A percentile compares a stretch with the other conserved stretches of the same genome.
These are phyloP conservation scores for Dendrocincla tyrannina DNA, from an alignment of 2,797 vertebrate genomes.

Conservation along the genomic window DNA sequence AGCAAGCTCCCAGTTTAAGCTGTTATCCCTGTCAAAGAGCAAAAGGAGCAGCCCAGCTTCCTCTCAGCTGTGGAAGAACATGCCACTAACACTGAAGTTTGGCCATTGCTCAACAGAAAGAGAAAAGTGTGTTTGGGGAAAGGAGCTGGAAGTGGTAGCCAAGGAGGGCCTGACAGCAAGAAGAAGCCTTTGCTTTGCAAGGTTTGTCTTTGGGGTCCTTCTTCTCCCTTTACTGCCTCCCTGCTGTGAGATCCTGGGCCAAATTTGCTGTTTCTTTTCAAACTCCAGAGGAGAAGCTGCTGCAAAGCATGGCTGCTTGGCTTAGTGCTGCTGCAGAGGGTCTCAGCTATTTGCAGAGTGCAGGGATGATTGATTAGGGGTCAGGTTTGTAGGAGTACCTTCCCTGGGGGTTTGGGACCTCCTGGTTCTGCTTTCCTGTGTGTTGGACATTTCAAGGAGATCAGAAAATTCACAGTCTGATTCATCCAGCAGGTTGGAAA, in stretches of 20 bases:
- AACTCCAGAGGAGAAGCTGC: background rate
- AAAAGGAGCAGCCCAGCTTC: background rate
- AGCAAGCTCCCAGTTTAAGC: slow-evolving; percentile 67
- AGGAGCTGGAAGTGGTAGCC: background rate
- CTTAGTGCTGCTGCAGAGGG: background rate
- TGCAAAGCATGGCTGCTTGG: background rate
- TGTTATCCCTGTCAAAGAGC: slow-evolving; percentile 44
- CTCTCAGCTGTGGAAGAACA: background rate
- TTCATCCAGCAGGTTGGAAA: background rate
- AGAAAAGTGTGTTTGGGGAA: background rate
- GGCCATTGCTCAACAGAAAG: background rate
- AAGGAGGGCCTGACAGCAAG: background rate
- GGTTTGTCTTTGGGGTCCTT: background rate
- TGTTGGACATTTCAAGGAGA: background rate
- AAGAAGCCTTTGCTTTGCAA: background rate
- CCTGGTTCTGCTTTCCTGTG: background rate
- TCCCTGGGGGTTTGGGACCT: background rate
- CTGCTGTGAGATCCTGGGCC: background rate
- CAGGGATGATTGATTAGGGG: background rate
- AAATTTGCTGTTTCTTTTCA: background rate
- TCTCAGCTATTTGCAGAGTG: background rate
- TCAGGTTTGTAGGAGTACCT: background rate
- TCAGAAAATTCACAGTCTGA: background rate
- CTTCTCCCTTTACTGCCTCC: background rate
- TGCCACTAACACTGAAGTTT: background rate